These are phyloP conservation scores for Galleria mellonella DNA, from an alignment of 1,140 invertebrate genomes.

Conservation along the genomic window DNA sequence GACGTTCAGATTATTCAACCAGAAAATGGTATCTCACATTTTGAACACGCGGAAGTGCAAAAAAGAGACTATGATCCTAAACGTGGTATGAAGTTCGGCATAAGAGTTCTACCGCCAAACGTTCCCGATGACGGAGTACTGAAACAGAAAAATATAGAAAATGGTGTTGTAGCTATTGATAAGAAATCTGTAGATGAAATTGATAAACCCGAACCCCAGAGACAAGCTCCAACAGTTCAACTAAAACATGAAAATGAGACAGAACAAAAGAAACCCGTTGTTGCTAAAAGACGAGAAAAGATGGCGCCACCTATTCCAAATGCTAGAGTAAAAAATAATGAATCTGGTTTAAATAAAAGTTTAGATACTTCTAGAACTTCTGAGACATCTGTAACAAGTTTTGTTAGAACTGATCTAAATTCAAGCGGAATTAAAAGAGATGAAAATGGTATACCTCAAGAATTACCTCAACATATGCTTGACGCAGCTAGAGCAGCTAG, in stretches of 20 bases:
- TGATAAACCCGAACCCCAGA: constrained; percentile 59
- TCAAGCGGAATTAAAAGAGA: constrained; percentile 76
- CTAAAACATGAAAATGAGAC: constrained; percentile 58
- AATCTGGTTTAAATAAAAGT: constrained; percentile 37
- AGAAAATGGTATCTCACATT: constrained; percentile 58
- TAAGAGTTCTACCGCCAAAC: constrained; percentile 78
- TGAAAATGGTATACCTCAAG: constrained; percentile 76
- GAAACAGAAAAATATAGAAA: constrained; percentile 70
- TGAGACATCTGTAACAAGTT: constrained; percentile 35
- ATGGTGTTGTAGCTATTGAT: constrained; percentile 52
- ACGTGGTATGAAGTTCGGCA: constrained; percentile 80
- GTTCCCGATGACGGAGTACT: constrained; percentile 67
- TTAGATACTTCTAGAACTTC: constrained; percentile 41
- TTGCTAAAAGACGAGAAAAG: constrained; percentile 69
- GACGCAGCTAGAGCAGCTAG: constrained; percentile 81
- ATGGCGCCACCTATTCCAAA: constrained; percentile 69
- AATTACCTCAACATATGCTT: constrained; percentile 81
- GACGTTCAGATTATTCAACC: constrained; percentile 66
- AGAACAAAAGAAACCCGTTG: constrained; percentile 65
- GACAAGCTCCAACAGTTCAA: constrained; percentile 35
- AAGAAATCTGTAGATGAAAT: constrained; percentile 71
- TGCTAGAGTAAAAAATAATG: constrained; percentile 47
- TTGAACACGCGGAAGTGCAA: constrained; percentile 61
- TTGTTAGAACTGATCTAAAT: constrained; percentile 61
- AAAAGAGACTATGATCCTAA: constrained; percentile 70